phyloP scores from a whole-genome alignment of 2,113 vertebrate species.

The Periophthalmus modestus region DNA sequence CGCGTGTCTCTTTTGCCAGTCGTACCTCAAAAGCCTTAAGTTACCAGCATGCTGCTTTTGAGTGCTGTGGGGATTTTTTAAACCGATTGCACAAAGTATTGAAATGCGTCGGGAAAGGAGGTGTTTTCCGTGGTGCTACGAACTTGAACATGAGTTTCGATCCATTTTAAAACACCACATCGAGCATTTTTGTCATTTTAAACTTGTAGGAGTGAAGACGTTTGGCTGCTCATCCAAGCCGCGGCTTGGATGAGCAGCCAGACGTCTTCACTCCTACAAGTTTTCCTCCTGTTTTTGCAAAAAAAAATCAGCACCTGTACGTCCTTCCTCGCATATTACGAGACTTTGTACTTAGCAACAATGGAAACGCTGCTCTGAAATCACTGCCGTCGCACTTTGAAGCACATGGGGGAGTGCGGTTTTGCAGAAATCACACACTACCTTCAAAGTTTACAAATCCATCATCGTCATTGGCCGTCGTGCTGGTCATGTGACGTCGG shows the following conservation, averaged over 20 bases:
- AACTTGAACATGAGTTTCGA: slow-evolving; percentile 4
- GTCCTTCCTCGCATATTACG: slow-evolving; percentile 33
- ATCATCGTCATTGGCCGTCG: neutral
- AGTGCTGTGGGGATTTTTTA: slow-evolving; percentile 10
- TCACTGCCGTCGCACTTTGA: slow-evolving; percentile 15
- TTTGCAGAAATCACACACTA: slow-evolving; percentile 10
- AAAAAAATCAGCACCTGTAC: slow-evolving; percentile 45
- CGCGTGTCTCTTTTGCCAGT: slow-evolving; percentile 7
- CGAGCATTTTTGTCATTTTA: slow-evolving; percentile 20
- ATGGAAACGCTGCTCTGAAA: slow-evolving; percentile 13
- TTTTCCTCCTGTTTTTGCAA: slow-evolving; percentile 8
- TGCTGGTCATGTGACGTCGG: slow-evolving; percentile 22
- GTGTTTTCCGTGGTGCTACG: slow-evolving; percentile 47
- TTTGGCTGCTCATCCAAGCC: too few relatives aligned
- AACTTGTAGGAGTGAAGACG: too few relatives aligned
- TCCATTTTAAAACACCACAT: neutral
- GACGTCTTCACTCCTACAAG: neutral
- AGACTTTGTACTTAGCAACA: neutral
- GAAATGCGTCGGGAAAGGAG: slow-evolving; percentile 25
- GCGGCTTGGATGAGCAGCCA: too few relatives aligned
- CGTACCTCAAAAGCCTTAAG: slow-evolving; percentile 33
- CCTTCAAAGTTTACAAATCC: slow-evolving; percentile 33
- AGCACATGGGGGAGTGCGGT: slow-evolving; percentile 9
- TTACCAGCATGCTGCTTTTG: slow-evolving; percentile 21
- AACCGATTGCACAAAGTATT: slow-evolving; percentile 47